These are phyloP conservation scores for Tetragonula carbonaria DNA, from an alignment of 2,888 invertebrate genomes.

Conservation along the genomic window DNA sequence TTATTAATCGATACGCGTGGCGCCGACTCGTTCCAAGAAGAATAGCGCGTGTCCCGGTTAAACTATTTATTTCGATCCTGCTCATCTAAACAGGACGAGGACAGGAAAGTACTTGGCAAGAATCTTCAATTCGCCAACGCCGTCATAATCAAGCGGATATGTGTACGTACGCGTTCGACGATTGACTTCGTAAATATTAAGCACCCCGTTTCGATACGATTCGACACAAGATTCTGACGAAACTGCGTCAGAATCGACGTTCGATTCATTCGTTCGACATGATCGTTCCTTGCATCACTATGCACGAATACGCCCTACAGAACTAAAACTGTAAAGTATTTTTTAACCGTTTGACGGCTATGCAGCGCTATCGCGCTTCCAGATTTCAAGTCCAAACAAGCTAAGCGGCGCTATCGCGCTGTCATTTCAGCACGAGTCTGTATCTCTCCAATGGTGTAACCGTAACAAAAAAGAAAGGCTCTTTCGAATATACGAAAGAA, in stretches of 20 bases:
- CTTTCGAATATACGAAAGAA: no score
- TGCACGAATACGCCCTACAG: neutral
- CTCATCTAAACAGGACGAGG: slow-evolving; percentile 75
- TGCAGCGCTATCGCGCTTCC: no score
- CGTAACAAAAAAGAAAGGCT: no score
- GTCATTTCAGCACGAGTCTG: no score
- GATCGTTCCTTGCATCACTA: neutral
- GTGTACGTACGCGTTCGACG: slow-evolving; percentile 28
- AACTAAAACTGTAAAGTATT: neutral
- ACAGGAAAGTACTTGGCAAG: slow-evolving; percentile 76
- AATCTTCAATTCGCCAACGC: slow-evolving; percentile 78
- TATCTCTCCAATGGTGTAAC: no score
- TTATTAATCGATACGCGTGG: slow-evolving; percentile 67
- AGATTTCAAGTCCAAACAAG: no score
- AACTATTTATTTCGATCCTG: slow-evolving; percentile 72
- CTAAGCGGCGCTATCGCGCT: no score
- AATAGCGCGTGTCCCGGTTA: slow-evolving; percentile 72
- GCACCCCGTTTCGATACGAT: neutral
- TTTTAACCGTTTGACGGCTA: neutral
- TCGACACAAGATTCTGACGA: neutral
- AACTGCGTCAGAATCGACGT: neutral
- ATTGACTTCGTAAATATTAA: slow-evolving; percentile 43
- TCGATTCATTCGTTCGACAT: slow-evolving; percentile 2
- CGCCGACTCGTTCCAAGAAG: slow-evolving; percentile 70
- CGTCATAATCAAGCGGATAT: slow-evolving; percentile 70